Evolutionary conservation across 2,888 invertebrate species (phyloP), one percentile per base, ranked within the genome.

Genomic region (Teinopalpus imperialis): DNA sequence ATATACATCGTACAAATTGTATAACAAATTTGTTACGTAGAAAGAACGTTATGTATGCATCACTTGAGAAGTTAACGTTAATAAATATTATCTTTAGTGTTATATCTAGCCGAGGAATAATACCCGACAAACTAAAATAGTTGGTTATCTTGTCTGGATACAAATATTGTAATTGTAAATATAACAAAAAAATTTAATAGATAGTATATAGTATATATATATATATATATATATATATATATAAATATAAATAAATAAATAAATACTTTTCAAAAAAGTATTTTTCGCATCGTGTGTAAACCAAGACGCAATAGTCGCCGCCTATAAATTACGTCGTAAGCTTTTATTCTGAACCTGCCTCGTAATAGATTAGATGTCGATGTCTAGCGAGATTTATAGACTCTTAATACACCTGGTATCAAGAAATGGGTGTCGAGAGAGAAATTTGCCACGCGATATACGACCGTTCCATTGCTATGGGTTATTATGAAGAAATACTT

Each of bases 321-420:
- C 43, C 40, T 39, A 39, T 43, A 48, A 48, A 53, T 47, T 39
- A 34, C 48, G 49, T 51, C 48, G 53, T 43, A 37, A 50, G 56
- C 56, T 57, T 57, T 61, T 66, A 62, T 61, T 50, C 40, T 49
- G 36, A 40, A 46, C 59, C 61, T 57, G 50, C 54, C 54, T 48
- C 61, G 65, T 59, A 61, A 68, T 69, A 73, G 67, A 75, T 74
- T 74, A 74, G 60, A 56, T 56, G 65, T 63, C 63, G 54, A 62
- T 59, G 59, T 61, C 67, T 64, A 62, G 59, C 55, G 50, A 74
- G 73, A 78, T 78, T 77, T 76, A 77, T 71, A 57, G 61, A 50
- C 49, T 48, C 46, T 56, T 61, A 63, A 68, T 64, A 62, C 60
- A 63, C 60, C 59, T 54, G 53, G 52, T 51, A 56, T 56, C 49